These are phyloP conservation scores for Caiman crocodilus DNA, from an alignment of 2,797 vertebrate species.

Conservation along the genomic window DNA sequence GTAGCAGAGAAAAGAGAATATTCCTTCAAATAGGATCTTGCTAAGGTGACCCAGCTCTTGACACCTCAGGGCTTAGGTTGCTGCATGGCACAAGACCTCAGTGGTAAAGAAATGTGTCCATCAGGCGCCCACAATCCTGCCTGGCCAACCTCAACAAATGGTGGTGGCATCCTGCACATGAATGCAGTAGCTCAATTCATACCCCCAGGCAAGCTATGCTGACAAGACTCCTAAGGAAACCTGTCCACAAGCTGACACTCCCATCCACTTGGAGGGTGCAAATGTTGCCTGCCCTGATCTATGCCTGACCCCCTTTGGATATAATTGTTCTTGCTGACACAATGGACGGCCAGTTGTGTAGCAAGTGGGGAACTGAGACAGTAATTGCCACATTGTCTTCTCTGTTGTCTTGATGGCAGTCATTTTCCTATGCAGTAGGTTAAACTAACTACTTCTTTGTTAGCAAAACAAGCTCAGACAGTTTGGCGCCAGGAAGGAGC, in stretches of 20 bases:
- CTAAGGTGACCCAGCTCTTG: not conserved
- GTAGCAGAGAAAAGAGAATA: not conserved
- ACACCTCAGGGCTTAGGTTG: not conserved
- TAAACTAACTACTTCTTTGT: not conserved
- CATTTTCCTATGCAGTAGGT: constrained; percentile 33
- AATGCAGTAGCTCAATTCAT: not conserved
- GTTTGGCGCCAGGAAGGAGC: not conserved
- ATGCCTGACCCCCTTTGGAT: not conserved
- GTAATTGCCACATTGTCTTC: not conserved
- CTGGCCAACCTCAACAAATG: not conserved
- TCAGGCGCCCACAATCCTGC: not conserved
- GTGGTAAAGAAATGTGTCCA: not conserved
- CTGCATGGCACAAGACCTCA: not conserved
- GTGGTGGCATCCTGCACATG: not conserved
- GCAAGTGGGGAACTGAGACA: not conserved
- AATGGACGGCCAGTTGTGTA: accelerated
- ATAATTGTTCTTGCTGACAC: accelerated
- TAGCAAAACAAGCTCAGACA: constrained; percentile 24
- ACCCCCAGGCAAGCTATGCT: not conserved
- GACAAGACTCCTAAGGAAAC: not conserved
- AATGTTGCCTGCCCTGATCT: not conserved
- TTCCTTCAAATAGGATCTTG: not conserved
- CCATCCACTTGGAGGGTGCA: not conserved
- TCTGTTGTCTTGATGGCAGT: not conserved
- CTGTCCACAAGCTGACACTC: not conserved